phyloP scores from a whole-genome alignment of 2,797 vertebrate species.

The Monodelphis domestica region DNA sequence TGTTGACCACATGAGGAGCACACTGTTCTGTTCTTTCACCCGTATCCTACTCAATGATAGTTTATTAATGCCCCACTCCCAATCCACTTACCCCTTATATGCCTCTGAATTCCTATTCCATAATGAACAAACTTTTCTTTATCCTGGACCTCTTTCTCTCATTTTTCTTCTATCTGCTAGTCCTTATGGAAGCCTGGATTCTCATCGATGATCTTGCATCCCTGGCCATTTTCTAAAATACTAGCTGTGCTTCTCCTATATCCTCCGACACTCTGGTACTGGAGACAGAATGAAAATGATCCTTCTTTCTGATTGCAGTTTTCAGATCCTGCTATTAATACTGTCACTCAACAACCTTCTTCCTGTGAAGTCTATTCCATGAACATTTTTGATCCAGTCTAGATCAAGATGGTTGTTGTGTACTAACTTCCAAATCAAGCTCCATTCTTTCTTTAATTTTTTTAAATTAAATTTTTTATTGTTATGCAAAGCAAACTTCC shows the following conservation, averaged over 20 bases:
- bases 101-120: background rate
- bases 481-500: too few relatives aligned
- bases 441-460: background rate
- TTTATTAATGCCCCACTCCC: background rate
- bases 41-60: background rate
- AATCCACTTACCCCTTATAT: background rate
- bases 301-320: background rate
- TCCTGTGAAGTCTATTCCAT: background rate
- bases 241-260: background rate
- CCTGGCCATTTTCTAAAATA: background rate
- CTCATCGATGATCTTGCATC: background rate
- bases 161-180: background rate
- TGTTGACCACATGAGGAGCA: background rate
- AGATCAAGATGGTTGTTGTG: background rate
- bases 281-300: background rate
- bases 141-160: background rate
- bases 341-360: background rate
- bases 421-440: background rate
- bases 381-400: background rate
- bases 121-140: background rate
- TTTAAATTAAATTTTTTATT: too few relatives aligned
- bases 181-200: background rate
- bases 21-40: background rate
- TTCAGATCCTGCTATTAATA: background rate
- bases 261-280: background rate